Conservation (phyloP, 1,140 invertebrate species). For the Drosophila tani region DNA sequence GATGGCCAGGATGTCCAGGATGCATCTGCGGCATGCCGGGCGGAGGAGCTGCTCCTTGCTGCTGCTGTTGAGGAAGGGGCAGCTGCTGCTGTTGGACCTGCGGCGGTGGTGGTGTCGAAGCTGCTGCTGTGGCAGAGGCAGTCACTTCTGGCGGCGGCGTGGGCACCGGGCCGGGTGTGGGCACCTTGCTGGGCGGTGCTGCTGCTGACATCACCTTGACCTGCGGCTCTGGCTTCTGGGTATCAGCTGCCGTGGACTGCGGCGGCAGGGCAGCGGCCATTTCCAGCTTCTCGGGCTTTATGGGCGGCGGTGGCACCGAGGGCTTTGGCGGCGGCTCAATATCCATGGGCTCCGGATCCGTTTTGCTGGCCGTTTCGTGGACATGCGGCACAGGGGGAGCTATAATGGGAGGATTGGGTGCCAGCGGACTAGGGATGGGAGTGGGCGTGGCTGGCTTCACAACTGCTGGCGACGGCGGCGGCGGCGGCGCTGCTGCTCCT, state of each 20-base stretch:
- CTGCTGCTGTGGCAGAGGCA: conserved; percentile 16
- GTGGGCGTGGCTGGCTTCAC: conserved; percentile 37
- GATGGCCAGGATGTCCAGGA: conserved; percentile 75
- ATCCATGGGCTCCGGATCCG: conserved; percentile 83
- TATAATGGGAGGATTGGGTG: conserved; percentile 12
- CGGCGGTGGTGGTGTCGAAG: conserved; percentile 55
- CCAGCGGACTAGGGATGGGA: conserved; percentile 14
- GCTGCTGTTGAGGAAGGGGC: conserved; percentile 23
- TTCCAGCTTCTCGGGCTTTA: conserved; percentile 65
- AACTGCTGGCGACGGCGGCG: conserved; percentile 10
- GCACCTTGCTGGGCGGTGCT: conserved; percentile 32
- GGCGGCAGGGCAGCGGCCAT: conserved; percentile 51
- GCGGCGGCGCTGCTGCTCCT: background rate
- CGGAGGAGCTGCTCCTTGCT: conserved; percentile 40
- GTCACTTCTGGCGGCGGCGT: conserved; percentile 45
- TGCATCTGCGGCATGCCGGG: conserved; percentile 69
- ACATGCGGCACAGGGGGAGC: conserved; percentile 35
- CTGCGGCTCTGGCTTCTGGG: conserved; percentile 27
- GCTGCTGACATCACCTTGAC: conserved; percentile 12
- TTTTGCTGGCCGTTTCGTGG: conserved; percentile 75
- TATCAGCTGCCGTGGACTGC: conserved; percentile 38
- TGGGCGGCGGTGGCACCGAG: conserved; percentile 67
- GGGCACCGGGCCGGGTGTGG: conserved; percentile 60
- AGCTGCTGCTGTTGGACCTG: conserved; percentile 58
- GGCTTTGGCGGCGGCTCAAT: conserved; percentile 79